These are phyloP conservation scores for Pelosia muscerda DNA, from an alignment of 2,888 invertebrate species.

Conservation along the genomic window DNA sequence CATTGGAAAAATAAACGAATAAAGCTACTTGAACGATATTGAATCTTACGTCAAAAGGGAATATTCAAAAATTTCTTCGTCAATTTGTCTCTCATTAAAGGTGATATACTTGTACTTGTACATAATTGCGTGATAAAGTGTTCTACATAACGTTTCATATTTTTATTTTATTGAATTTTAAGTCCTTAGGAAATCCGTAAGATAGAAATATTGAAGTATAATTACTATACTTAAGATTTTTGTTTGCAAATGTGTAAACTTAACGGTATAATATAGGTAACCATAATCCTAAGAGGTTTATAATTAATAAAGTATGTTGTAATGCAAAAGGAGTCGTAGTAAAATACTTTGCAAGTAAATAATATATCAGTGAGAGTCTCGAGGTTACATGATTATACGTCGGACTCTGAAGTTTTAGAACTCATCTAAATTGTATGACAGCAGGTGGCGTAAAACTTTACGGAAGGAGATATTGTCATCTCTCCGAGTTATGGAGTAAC, in stretches of 20 bases:
- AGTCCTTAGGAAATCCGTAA: no score
- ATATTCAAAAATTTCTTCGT: no score
- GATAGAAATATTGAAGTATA: no score
- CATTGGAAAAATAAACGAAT: neutral
- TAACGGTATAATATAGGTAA: neutral
- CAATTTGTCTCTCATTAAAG: no score
- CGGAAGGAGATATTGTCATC: constrained; percentile 43
- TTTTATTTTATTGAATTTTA: no score
- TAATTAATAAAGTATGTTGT: neutral
- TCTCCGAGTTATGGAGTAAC: constrained; percentile 34
- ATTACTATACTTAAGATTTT: no score
- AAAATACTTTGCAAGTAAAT: constrained; percentile 19
- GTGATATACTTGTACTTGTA: no score
- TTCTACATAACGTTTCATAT: no score
- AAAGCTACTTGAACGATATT: neutral
- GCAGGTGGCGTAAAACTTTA: constrained; percentile 54
- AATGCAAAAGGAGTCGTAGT: neutral
- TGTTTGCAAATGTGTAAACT: neutral
- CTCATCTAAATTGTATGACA: constrained; percentile 54
- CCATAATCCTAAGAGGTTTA: neutral
- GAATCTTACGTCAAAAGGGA: no score
- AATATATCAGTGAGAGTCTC: constrained; percentile 25
- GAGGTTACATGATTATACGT: constrained; percentile 34
- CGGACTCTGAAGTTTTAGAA: constrained; percentile 47
- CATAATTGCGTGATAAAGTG: no score